Conservation (phyloP, 2,113 vertebrate species). For the Aspiorhynchus laticeps region DNA sequence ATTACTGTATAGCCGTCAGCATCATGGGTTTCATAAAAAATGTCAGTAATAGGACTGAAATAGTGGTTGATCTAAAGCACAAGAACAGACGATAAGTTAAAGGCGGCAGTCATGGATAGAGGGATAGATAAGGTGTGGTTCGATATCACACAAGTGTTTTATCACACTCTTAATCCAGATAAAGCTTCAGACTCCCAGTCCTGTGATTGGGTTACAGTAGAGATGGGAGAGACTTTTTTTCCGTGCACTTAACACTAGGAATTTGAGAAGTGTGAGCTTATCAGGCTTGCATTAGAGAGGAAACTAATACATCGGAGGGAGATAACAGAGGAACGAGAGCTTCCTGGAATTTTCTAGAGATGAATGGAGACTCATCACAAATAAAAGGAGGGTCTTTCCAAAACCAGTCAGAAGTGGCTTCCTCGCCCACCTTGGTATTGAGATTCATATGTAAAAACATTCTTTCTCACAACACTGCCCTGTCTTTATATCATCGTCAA, state of each 20-base stretch:
- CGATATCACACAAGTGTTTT: slow-evolving; percentile 49
- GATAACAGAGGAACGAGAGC: slow-evolving; percentile 30
- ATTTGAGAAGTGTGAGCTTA: slow-evolving; percentile 47
- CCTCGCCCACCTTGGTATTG: not conserved
- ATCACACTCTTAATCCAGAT: slow-evolving; percentile 58
- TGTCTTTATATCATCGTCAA: not conserved
- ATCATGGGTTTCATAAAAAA: slow-evolving; percentile 63
- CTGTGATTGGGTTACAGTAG: slow-evolving; percentile 49
- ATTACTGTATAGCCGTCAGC: slow-evolving; percentile 48
- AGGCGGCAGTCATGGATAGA: slow-evolving; percentile 15
- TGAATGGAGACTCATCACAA: slow-evolving; percentile 7
- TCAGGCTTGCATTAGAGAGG: slow-evolving; percentile 40
- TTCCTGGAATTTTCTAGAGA: slow-evolving; percentile 41
- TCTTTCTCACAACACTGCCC: too few species aligned
- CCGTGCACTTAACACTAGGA: slow-evolving; percentile 47
- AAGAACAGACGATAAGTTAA: slow-evolving; percentile 7
- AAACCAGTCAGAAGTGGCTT: not conserved
- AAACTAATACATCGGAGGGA: slow-evolving; percentile 19
- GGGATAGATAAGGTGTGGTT: slow-evolving; percentile 35
- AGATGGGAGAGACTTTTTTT: slow-evolving; percentile 20
- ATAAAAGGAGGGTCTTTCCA: not conserved
- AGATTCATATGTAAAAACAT: not conserved
- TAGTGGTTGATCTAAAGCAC: slow-evolving; percentile 7
- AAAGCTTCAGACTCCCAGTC: slow-evolving; percentile 46
- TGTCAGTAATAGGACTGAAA: slow-evolving; percentile 58